Evolutionary conservation across 2,888 invertebrate species (phyloP).

Genomic region (Formica aserva): DNA sequence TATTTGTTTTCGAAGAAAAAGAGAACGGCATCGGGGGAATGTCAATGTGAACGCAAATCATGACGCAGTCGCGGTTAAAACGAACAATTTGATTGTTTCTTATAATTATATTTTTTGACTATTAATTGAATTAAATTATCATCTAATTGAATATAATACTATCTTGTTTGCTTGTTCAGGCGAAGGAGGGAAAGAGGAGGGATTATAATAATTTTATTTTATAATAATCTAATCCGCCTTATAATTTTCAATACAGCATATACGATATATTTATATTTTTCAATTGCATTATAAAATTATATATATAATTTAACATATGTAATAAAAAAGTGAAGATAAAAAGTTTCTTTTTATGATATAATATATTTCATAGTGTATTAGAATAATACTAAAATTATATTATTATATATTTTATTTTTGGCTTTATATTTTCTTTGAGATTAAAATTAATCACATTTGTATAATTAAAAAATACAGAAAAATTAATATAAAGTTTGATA

Average conservation of each 20-base stretch:
- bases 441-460: not conserved
- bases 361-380: not conserved
- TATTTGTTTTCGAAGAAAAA: conserved; percentile 23
- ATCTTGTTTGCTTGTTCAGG: not conserved
- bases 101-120: not conserved
- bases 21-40: not conserved
- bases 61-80: not conserved
- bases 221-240: too few relatives aligned
- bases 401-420: not conserved
- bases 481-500: not conserved
- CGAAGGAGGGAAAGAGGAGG: not conserved
- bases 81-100: conserved; percentile 14
- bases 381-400: not conserved
- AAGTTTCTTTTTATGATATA: not conserved
- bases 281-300: not conserved
- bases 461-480: not conserved
- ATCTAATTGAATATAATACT: not conserved
- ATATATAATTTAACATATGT: not conserved
- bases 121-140: conserved; percentile 18
- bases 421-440: not conserved
- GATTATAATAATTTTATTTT: not conserved
- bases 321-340: not conserved
- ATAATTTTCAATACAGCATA: not conserved
- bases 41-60: conserved; percentile 42
- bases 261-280: not conserved